Evolutionary conservation across 2,113 vertebrate species (phyloP), one percentile per base, ranked within the genome.

Genomic region (Cephalopterus ornatus): DNA sequence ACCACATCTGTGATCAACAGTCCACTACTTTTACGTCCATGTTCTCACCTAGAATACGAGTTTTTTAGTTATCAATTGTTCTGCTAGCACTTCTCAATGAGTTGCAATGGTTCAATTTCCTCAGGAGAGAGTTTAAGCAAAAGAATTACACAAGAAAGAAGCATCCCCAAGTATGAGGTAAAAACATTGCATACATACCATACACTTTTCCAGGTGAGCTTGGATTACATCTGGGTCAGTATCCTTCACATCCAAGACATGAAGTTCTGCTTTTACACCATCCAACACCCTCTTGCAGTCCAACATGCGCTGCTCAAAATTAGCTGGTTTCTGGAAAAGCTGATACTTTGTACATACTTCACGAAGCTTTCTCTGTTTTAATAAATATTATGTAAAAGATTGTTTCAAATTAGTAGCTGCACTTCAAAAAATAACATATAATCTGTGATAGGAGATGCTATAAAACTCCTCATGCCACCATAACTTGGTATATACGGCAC

Each of bases 241-340:
- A 24, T 99, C 98, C 46, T 98, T 98, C 78, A 98, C 97, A 32
- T 99, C 98, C 89, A 99, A 97, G 41, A 99, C 95, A 15, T 98
- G 98, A 61, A 99, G 98, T 74, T 99, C 99, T 6, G 97, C 97
- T 94, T 99, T 98, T 87, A 99, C 99, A 6, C 98, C 98, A 9
- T 99, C 99, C 89, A 99, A 96, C 58, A 99, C 98, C 1, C 98
- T 98, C 89, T 98, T 99, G 88, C 99, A 99, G 92, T 99, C 99
- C 82, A 99, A 84, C 99, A 99, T 99, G 53, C 99, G 99, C 95
- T 99, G 99, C 95, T 99, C 99, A 93, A 99, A 99, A 97, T 99
- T 99, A 11, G 99, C 99, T 30, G 99, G 99, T 95, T 99, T 99
- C 98, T 99, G 99, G 97, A 99, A 99, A 28, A 99, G 98, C 97